These are phyloP conservation scores for Parauchenoglanis ngamensis DNA, from an alignment of 2,797 vertebrate species.

Conservation along the genomic window DNA sequence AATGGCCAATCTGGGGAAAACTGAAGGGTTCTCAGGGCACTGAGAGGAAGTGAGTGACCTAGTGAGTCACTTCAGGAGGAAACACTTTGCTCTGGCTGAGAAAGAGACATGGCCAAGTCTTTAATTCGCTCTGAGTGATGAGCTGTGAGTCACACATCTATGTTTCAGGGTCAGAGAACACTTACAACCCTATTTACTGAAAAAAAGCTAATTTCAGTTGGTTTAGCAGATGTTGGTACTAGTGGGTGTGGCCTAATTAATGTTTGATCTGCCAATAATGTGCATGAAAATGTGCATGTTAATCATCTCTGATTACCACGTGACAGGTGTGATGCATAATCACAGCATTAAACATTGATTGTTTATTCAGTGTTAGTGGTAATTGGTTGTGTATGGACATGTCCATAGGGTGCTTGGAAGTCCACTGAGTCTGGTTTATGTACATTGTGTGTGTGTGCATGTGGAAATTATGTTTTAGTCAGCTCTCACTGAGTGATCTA, in stretches of 20 bases:
- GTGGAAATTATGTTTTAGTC: background rate
- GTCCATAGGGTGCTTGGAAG: background rate
- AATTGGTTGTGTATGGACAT: background rate
- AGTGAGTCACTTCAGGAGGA: conserved; percentile 36
- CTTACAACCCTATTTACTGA: background rate
- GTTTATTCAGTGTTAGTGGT: background rate
- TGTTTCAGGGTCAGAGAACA: background rate
- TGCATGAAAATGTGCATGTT: background rate
- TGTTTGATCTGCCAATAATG: background rate
- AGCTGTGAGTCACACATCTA: background rate
- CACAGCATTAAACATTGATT: background rate
- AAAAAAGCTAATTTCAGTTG: background rate
- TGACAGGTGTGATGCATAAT: background rate
- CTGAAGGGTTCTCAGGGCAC: conserved; percentile 29
- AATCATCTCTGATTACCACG: too few relatives aligned
- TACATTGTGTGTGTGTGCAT: background rate
- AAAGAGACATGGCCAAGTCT: conserved; percentile 27
- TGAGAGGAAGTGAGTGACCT: conserved; percentile 29
- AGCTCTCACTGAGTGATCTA: background rate
- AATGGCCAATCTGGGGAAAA: conserved; percentile 40
- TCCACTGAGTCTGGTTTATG: background rate
- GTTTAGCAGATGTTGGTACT: background rate
- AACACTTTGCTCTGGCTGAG: conserved; percentile 38
- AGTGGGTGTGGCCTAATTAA: background rate
- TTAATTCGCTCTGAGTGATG: conserved; percentile 11